Conservation (phyloP, 2,113 vertebrate species). For the Ciconia boyciana region DNA sequence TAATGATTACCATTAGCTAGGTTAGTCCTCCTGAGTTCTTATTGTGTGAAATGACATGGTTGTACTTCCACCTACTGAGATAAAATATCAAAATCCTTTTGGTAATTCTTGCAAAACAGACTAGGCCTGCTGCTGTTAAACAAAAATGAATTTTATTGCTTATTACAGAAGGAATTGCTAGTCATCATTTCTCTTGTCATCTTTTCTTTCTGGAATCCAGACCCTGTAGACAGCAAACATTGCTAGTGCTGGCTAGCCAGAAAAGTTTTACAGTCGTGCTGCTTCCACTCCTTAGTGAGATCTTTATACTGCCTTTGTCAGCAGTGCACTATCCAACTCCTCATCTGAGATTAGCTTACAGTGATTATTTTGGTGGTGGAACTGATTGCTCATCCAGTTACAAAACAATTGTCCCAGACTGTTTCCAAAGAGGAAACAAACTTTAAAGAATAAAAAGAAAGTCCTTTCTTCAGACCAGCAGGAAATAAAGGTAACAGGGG, state of each 20-base stretch:
- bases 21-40: background rate
- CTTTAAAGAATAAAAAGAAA: background rate
- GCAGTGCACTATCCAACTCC: background rate
- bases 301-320: background rate
- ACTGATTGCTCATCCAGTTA: background rate
- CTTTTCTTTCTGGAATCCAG: background rate
- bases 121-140: background rate
- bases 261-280: background rate
- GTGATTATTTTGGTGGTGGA: background rate
- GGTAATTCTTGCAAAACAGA: background rate
- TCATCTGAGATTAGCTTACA: background rate
- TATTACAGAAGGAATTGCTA: background rate
- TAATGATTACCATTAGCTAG: background rate
- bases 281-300: background rate
- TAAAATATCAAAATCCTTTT: background rate
- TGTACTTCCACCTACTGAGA: background rate
- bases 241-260: background rate
- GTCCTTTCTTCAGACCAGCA: background rate
- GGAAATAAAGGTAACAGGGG: background rate
- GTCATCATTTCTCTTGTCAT: background rate
- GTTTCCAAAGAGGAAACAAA: background rate
- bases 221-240: background rate
- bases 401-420: background rate
- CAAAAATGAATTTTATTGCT: background rate
- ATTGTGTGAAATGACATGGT: background rate